Conservation (phyloP, 2,888 invertebrate species). For the Polydesmus complanatus region DNA sequence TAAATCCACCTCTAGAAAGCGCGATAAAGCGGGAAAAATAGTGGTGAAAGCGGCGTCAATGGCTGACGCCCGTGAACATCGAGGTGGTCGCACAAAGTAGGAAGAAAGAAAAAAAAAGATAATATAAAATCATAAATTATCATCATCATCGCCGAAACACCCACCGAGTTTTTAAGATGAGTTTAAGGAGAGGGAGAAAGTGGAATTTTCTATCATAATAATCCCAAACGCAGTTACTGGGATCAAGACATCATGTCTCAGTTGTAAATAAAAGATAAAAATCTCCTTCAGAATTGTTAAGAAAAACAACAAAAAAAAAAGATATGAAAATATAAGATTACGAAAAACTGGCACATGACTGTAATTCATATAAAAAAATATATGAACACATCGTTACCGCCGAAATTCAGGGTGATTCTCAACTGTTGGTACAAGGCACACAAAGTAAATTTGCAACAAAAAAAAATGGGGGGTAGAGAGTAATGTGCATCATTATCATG, state of each 20-base stretch:
- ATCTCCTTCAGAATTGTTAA: background rate
- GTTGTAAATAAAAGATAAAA: background rate
- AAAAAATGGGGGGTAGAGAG: no score
- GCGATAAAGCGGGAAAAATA: no score
- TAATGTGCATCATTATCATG: no score
- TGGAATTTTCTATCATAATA: background rate
- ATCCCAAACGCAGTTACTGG: background rate
- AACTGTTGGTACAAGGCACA: no score
- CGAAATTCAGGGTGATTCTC: no score
- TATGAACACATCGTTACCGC: no score
- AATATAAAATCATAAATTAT: background rate
- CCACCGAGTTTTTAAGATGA: background rate
- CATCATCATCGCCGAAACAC: background rate
- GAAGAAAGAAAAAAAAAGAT: background rate
- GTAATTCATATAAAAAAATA: no score
- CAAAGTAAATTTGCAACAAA: no score
- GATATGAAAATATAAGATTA: background rate
- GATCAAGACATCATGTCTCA: background rate
- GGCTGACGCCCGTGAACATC: background rate
- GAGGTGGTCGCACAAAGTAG: background rate
- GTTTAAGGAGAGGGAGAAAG: background rate
- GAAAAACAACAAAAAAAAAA: background rate
- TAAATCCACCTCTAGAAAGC: no score
- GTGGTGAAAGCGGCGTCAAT: background rate
- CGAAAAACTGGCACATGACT: background rate